Conservation (phyloP, 1,140 invertebrate genomes). For the Trichonephila clavata region DNA sequence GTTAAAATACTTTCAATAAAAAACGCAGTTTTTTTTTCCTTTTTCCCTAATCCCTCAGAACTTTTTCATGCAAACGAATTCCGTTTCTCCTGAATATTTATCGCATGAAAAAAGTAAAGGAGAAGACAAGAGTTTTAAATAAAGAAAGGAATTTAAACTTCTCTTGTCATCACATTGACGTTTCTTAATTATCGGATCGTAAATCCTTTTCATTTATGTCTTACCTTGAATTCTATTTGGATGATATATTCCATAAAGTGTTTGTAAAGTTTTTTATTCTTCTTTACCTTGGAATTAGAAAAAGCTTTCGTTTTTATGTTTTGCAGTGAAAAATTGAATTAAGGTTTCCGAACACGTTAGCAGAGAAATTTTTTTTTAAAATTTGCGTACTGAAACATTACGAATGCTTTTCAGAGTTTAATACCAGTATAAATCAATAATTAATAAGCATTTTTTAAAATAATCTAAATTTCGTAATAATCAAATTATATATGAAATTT, state of each 20-base stretch:
- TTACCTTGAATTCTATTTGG: background rate
- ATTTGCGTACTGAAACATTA: background rate
- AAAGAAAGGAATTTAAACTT: background rate
- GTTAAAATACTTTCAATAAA: slow-evolving; percentile 12
- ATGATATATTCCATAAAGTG: background rate
- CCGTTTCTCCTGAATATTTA: slow-evolving; percentile 29
- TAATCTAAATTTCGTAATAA: too few relatives aligned
- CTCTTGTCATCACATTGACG: background rate
- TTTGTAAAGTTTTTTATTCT: background rate
- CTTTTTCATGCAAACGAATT: slow-evolving; percentile 4
- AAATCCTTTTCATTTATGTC: background rate
- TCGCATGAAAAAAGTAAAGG: background rate
- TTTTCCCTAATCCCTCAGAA: background rate
- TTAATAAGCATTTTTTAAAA: too few relatives aligned
- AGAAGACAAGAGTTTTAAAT: background rate
- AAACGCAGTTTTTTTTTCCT: background rate
- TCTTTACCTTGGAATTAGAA: background rate
- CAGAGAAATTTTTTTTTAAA: background rate
- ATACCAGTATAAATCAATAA: too few relatives aligned
- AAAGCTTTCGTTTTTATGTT: background rate
- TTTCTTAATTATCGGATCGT: background rate
- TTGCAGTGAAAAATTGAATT: background rate
- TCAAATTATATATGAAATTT: too few relatives aligned
- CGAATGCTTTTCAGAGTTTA: background rate
- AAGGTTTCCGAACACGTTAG: background rate